phyloP scores from a whole-genome alignment of 23 tunicate species.

The Clavelina lepadiformis region DNA sequence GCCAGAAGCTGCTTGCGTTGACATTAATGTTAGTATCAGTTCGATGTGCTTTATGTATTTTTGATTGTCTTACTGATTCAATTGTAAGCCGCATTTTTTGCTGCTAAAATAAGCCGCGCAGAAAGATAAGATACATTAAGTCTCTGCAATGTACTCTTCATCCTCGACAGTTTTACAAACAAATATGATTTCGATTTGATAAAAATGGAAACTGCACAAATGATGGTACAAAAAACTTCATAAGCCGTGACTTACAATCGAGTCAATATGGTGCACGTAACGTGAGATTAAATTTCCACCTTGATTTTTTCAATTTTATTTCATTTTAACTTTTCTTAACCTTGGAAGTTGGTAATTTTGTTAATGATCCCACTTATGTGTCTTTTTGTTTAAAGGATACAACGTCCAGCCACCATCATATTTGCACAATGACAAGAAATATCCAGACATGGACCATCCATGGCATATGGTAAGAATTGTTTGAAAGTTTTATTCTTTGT shows the following conservation, averaged over 20 bases:
- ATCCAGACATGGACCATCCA: constrained; percentile 59
- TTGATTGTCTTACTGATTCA: neutral
- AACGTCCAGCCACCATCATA: constrained; percentile 6
- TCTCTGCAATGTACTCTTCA: too few species aligned
- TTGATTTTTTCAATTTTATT: neutral
- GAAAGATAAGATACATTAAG: too few species aligned
- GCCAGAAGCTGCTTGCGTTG: constrained; percentile 65
- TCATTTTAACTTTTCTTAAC: neutral
- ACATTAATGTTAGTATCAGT: constrained; percentile 81
- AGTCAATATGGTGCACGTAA: too few species aligned
- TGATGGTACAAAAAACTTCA: too few species aligned
- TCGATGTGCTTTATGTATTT: too few species aligned
- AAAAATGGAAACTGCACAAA: too few species aligned
- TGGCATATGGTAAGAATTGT: constrained; percentile 55
- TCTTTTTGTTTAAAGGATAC: constrained; percentile 1
- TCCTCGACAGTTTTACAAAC: too few species aligned
- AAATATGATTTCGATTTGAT: too few species aligned
- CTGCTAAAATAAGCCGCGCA: too few species aligned
- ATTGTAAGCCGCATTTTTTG: neutral
- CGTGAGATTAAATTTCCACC: too few species aligned
- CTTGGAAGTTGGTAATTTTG: neutral
- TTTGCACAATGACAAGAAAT: constrained; percentile 23
- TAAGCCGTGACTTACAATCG: too few species aligned
- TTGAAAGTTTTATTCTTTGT: neutral
- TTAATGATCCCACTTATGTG: neutral